Evolutionary conservation across 2,888 invertebrate genomes (phyloP).

Genomic region (Volucella zonaria): DNA sequence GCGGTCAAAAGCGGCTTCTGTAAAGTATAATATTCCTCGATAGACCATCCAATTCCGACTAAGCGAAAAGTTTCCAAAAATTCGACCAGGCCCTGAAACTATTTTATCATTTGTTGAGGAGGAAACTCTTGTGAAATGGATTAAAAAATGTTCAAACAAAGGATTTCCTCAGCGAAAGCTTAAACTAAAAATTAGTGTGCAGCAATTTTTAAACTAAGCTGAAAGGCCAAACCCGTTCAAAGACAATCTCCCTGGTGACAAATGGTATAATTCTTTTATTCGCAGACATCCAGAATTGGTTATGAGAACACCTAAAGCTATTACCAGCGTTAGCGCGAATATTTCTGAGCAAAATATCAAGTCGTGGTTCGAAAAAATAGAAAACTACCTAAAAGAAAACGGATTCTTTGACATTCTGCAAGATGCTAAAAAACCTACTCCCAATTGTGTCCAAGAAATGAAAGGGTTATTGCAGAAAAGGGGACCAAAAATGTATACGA

Average conservation of each 20-base stretch:
- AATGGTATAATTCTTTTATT: constrained; percentile 3
- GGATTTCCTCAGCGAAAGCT: no score
- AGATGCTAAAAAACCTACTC: not conserved
- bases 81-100: constrained; percentile 14
- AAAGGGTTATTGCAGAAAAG: not conserved
- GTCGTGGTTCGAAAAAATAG: not conserved
- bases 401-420: no score
- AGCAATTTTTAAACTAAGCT: no score
- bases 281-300: not conserved
- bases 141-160: no score
- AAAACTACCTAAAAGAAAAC: not conserved
- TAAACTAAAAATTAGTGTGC: no score
- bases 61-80: constrained; percentile 9
- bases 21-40: not conserved
- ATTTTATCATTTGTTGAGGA: no score
- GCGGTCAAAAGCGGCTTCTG: constrained; percentile 4
- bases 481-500: constrained; percentile 1
- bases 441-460: not conserved
- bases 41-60: constrained; percentile 18
- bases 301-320: not conserved
- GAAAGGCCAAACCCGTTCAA: constrained; percentile 13
- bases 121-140: no score
- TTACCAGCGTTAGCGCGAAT: not conserved
- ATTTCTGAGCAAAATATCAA: constrained; percentile 1
- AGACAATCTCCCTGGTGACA: constrained; percentile 3